Base-by-base conservation (phyloP, 2,113 vertebrate species). In the Dendrocopos noguchii region DNA sequence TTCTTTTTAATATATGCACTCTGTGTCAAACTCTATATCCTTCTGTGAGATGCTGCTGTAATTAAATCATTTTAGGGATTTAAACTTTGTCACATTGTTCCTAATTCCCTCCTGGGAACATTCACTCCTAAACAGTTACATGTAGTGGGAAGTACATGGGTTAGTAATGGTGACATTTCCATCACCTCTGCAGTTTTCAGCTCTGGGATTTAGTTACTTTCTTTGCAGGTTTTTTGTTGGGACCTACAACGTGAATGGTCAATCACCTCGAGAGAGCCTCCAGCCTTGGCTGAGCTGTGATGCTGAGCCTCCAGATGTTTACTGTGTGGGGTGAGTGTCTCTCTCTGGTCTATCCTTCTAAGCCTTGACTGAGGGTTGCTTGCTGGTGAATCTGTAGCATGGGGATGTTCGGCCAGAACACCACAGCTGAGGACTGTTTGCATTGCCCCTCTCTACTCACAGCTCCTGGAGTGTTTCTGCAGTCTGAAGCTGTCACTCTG, bases 221-320 rank as follows among this genome's bases (percentile, higher is more conserved):
- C 88, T 55, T 34, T 61, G 65, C 95, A 99, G 99, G 70, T 98
- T 99, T 97, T 99, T 99, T 95, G 98, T 99, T 7, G 99, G 99
- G 64, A 99, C 99, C 0, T 99, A 99, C 92, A 99, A 99, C 10
- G 99, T 99, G 88, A 99, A 99, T 0, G 99, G 99, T 36, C 99
- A 99, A 94, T 95, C 98, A 0, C 99, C 99, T 20, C 98, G 97
- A 22, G 99, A 99, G 80, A 98, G 97, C 92, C 98, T 99, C n/a
- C 78, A 33, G 71, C 98, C 98, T 2, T 99, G 99, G 99, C 97
- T 99, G 75, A 97, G 97, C 28, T 97, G 96, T 36, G 97, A 97
- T 16, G 16, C 46, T 33, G 93, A 97, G 18, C 98, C 99, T 63
- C 99, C 99, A 16, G 99, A 99, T 88, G 86, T 99, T 22, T 99